phyloP scores from a whole-genome alignment of 2,888 invertebrate genomes.

The Bombylius major region DNA sequence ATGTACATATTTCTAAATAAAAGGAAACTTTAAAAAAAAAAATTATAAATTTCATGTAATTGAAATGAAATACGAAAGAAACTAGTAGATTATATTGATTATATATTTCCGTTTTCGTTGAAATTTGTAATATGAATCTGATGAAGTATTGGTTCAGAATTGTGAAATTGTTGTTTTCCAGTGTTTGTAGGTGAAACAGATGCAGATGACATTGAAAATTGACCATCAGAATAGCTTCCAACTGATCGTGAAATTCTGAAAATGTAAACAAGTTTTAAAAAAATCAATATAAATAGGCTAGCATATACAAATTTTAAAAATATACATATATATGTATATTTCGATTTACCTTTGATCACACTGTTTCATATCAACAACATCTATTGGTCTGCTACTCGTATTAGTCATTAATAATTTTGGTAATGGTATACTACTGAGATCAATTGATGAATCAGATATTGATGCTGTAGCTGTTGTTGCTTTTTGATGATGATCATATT shows the following conservation, averaged over 20 bases:
- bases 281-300: neutral
- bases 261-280: neutral
- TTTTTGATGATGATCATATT: neutral
- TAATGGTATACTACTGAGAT: slow-evolving; percentile 19
- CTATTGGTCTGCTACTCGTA: slow-evolving; percentile 5
- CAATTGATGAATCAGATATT: slow-evolving; percentile 29
- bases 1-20: too few relatives aligned
- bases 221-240: slow-evolving; percentile 31
- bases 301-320: too few relatives aligned
- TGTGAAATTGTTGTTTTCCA: neutral
- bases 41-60: too few relatives aligned
- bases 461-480: slow-evolving; percentile 12
- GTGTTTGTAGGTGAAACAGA: neutral
- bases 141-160: slow-evolving; percentile 11
- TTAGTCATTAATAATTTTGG: neutral
- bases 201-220: slow-evolving; percentile 14
- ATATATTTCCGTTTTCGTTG: slow-evolving; percentile 3
- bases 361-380: slow-evolving; percentile 2
- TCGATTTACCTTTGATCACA: slow-evolving; percentile 7
- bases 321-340: neutral
- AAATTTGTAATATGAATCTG: neutral
- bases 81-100: neutral
- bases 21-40: too few relatives aligned
- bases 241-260: slow-evolving; percentile 23
- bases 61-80: too few relatives aligned